Evolutionary conservation across 1,140 invertebrate genomes (phyloP).

Genomic region (Metopolophium dirhodum): DNA sequence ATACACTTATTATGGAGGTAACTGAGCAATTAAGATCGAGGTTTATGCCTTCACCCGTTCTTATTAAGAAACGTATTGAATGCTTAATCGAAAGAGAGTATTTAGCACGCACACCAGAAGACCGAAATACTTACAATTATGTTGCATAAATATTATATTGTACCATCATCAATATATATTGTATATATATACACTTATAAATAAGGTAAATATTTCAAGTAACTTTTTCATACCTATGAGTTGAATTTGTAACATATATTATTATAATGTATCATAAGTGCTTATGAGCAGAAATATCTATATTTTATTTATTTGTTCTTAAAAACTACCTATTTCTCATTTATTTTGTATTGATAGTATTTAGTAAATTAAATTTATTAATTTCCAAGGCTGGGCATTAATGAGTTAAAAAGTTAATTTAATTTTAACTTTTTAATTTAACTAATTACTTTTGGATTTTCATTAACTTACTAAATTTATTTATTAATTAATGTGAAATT

Average conservation of each 20-base stretch:
- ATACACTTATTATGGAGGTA: constrained; percentile 95
- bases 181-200: background rate
- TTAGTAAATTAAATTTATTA: background rate
- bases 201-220: constrained; percentile 29
- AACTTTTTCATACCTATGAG: background rate
- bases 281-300: background rate
- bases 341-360: background rate
- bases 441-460: too few relatives aligned
- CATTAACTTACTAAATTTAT: too few relatives aligned
- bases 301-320: background rate
- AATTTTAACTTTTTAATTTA: too few relatives aligned
- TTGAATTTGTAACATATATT: too few relatives aligned
- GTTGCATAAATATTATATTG: constrained; percentile 15
- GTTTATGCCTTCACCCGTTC: constrained; percentile 95
- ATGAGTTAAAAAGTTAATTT: too few relatives aligned
- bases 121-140: constrained; percentile 66
- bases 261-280: too few relatives aligned
- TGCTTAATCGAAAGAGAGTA: constrained; percentile 99
- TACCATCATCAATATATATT: background rate
- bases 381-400: too few relatives aligned
- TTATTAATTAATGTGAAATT: too few relatives aligned
- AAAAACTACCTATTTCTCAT: background rate
- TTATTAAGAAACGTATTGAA: constrained; percentile 99
- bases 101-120: constrained; percentile 93
- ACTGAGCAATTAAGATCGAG: constrained; percentile 95